phyloP scores from a whole-genome alignment of 2,113 vertebrate species.

The Agapornis roseicollis region DNA sequence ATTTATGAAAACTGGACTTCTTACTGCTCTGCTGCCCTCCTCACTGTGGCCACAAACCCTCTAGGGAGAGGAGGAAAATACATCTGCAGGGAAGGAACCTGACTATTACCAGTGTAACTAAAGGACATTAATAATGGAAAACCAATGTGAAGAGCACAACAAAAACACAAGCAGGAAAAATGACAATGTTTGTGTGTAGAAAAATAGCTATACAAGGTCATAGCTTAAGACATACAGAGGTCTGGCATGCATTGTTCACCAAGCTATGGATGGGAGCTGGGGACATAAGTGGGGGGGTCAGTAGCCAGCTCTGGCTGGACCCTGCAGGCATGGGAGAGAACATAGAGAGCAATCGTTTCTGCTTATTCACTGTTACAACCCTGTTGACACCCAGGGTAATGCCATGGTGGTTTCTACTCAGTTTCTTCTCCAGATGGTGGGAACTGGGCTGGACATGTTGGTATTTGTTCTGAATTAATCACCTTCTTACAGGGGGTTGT shows the following conservation, averaged over 20 bases:
- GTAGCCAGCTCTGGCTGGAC: background rate
- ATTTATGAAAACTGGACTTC: background rate
- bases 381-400: background rate
- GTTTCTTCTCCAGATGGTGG: background rate
- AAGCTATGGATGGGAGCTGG: background rate
- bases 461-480: background rate
- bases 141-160: background rate
- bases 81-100: background rate
- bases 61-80: background rate
- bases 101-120: background rate
- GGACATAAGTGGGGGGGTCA: rapidly evolving
- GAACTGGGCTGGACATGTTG: background rate
- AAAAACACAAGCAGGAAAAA: background rate
- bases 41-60: background rate
- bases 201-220: background rate
- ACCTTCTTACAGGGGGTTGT: background rate
- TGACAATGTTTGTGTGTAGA: background rate
- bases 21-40: background rate
- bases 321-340: background rate
- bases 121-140: background rate
- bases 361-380: background rate
- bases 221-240: background rate
- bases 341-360: background rate
- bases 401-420: background rate
- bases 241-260: background rate